A percentile compares a stretch with the other conserved stretches of the same genome.
Evolutionary conservation across 2,113 vertebrate species (phyloP).

Genomic region (Pterocles burchelli): DNA sequence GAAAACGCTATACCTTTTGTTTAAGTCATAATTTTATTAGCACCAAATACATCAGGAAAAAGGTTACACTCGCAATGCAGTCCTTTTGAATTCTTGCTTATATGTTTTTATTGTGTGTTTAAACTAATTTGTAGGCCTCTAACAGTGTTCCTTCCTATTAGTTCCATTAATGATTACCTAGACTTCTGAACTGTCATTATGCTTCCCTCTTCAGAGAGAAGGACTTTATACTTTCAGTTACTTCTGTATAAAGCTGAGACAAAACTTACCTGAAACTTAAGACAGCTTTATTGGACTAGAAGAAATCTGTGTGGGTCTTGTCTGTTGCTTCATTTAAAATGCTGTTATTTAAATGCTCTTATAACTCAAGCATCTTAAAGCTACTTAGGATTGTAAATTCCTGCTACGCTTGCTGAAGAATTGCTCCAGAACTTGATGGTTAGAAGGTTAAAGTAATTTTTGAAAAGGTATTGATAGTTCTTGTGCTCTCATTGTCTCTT

Average conservation of each 20-base stretch:
- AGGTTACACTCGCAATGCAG: accelerated
- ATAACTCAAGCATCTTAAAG: not conserved
- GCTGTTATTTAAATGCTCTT: not conserved
- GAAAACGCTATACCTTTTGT: not conserved
- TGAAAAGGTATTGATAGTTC: not conserved
- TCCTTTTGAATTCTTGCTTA: not conserved
- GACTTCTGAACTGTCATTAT: not conserved
- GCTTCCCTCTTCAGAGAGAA: not conserved
- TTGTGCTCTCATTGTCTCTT: not conserved
- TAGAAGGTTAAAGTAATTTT: not conserved
- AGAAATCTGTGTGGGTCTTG: not conserved
- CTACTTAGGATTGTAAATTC: not conserved
- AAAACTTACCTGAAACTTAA: not conserved
- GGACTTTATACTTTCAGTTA: not conserved
- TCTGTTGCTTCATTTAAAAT: not conserved
- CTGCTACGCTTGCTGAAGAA: not conserved
- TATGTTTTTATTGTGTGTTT: not conserved
- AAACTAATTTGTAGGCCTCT: not conserved
- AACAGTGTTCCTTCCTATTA: not conserved
- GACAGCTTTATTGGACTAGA: not conserved
- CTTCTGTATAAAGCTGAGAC: not conserved
- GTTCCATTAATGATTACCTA: not conserved
- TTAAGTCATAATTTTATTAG: not conserved
- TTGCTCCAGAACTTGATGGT: not conserved
- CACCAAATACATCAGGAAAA: not conserved